Percentiles rank a stretch among this genome's conserved stretches.
Conservation (phyloP, 2,888 invertebrate species). For the Matsumyia berberina region DNA sequence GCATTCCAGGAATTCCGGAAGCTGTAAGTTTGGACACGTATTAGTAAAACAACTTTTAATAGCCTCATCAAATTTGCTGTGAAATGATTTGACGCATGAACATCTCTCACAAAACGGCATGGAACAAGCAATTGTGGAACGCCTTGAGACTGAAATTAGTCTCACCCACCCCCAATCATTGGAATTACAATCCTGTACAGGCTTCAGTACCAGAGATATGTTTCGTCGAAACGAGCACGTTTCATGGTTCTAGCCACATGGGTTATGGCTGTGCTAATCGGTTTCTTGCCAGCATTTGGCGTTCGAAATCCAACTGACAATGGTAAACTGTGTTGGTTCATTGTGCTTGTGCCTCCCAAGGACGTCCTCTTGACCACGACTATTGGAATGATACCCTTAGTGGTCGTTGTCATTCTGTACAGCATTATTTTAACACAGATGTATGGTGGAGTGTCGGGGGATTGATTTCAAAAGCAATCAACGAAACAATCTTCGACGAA, state of each 20-base stretch:
- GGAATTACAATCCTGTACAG: slow-evolving; percentile 86
- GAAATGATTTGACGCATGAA: slow-evolving; percentile 26
- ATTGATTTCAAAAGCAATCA: slow-evolving; percentile 36
- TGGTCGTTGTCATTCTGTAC: slow-evolving; percentile 85
- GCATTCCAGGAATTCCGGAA: neutral
- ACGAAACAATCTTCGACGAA: slow-evolving; percentile 26
- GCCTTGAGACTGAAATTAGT: slow-evolving; percentile 69
- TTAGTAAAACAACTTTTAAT: slow-evolving; percentile 6
- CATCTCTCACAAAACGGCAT: slow-evolving; percentile 12
- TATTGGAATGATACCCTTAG: slow-evolving; percentile 86
- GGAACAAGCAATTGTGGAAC: slow-evolving; percentile 64
- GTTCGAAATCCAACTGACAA: slow-evolving; percentile 86
- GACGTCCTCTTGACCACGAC: slow-evolving; percentile 86
- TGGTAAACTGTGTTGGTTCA: slow-evolving; percentile 86
- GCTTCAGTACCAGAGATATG: slow-evolving; percentile 87
- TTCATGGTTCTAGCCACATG: slow-evolving; percentile 86
- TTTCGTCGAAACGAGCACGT: slow-evolving; percentile 86
- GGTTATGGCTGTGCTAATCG: slow-evolving; percentile 86
- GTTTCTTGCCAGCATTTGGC: slow-evolving; percentile 87
- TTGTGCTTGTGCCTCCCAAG: slow-evolving; percentile 85
- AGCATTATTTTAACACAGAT: slow-evolving; percentile 85
- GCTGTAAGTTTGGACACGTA: slow-evolving; percentile 1
- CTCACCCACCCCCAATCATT: slow-evolving; percentile 66
- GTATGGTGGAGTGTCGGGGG: slow-evolving; percentile 38
- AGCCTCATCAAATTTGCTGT: slow-evolving; percentile 15